Conservation (phyloP, 2,888 invertebrate species). For the Xestia ashworthii region DNA sequence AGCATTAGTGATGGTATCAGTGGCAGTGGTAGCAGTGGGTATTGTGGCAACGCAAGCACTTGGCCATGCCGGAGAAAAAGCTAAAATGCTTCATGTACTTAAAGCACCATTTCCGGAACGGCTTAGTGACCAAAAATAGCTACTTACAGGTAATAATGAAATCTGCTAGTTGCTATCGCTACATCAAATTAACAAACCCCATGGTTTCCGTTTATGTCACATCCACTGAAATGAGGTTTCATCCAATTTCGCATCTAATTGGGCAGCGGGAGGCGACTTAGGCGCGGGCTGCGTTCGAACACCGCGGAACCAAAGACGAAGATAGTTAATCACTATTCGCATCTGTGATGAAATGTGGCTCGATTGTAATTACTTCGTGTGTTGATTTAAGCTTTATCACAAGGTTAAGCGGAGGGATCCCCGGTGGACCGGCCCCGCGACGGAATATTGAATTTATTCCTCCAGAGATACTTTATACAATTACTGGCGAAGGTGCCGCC, state of each 20-base stretch:
- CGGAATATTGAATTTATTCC: slow-evolving; percentile 86
- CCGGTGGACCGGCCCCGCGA: slow-evolving; percentile 71
- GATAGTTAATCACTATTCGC: slow-evolving; percentile 88
- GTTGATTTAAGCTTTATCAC: slow-evolving; percentile 90
- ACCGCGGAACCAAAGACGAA: slow-evolving; percentile 79
- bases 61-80: background rate
- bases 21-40: background rate
- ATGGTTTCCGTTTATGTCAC: slow-evolving; percentile 68
- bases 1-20: background rate
- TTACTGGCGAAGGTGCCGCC: slow-evolving; percentile 87
- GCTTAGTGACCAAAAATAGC: background rate
- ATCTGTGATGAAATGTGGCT: slow-evolving; percentile 88
- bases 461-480: slow-evolving; percentile 85
- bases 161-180: slow-evolving; percentile 31
- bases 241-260: slow-evolving; percentile 77
- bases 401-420: slow-evolving; percentile 76
- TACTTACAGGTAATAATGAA: slow-evolving; percentile 18
- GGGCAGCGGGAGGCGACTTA: slow-evolving; percentile 68
- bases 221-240: slow-evolving; percentile 75
- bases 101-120: background rate
- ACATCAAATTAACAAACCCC: slow-evolving; percentile 69
- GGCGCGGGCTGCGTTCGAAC: slow-evolving; percentile 68
- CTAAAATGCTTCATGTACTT: background rate
- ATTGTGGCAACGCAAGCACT: background rate
- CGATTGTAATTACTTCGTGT: slow-evolving; percentile 89